phyloP scores from a whole-genome alignment of 1,140 invertebrate species.

The Apis florea region DNA sequence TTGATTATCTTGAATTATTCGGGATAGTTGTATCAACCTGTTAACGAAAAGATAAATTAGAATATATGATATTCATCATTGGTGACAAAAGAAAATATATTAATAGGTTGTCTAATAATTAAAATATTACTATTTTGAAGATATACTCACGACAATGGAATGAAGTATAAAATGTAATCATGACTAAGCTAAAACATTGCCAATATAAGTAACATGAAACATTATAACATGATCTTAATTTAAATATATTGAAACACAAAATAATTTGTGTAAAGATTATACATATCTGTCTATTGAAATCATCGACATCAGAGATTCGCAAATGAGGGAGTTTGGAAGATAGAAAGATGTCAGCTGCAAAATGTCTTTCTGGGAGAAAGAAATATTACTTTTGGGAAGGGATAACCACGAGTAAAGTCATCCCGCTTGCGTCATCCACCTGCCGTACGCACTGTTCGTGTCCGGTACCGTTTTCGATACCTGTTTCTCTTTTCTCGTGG shows the following conservation, averaged over 20 bases:
- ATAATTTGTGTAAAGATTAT: conserved; percentile 1
- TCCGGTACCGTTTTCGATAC: conserved; percentile 56
- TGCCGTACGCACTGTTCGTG: conserved; percentile 42
- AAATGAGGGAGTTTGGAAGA: conserved; percentile 24
- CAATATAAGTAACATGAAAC: no score
- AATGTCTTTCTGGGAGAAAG: conserved; percentile 30
- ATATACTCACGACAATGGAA: no score
- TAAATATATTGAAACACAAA: conserved; percentile 14
- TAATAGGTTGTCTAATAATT: no score
- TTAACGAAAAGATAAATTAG: no score
- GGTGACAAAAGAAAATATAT: no score
- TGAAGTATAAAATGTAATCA: no score
- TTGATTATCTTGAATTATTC: no score
- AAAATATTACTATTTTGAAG: no score
- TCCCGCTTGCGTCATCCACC: conserved; percentile 59
- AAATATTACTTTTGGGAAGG: conserved; percentile 23
- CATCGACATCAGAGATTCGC: not conserved
- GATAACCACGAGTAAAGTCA: conserved; percentile 55
- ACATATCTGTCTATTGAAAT: not conserved
- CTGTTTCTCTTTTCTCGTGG: not conserved
- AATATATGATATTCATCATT: no score
- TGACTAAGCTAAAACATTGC: no score
- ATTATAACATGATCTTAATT: no score
- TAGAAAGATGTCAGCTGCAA: conserved; percentile 58
- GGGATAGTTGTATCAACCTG: no score